Evolutionary conservation across 92 coral and sea anemone genomes (phyloP), one percentile per base, ranked within the genome.

Genomic region (Zoanthus solanderi): DNA sequence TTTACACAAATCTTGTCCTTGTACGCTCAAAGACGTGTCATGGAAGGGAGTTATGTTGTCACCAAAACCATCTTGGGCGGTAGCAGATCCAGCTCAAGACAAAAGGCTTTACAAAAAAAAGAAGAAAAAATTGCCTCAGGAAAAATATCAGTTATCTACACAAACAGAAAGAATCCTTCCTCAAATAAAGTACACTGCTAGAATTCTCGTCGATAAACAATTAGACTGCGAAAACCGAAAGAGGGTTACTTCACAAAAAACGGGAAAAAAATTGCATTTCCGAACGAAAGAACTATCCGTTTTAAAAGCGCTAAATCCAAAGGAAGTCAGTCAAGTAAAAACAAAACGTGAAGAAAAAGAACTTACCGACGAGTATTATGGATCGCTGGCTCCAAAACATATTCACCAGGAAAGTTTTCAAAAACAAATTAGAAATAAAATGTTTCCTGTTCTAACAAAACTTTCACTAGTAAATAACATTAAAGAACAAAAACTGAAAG

Each of bases 1-100:
- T 10, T 44, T 81, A 50, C 85, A 50, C 73, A 29, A 56, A 81
- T 66, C 85, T 18, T 29, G 75, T 66, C 73, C 18, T 16, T n/a
- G 60, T 4, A 63, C 29, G 9, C 69, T 63, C 0, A 65, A 45
- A 46, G 75, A 23, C 13, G 56, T 57, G 65, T 65, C 85, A 50
- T 11, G 10, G 61, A 81, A 66, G 63, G 74, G 30, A 47, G 34
- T 66, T 66, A 65, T 71, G 16, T 66, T 75, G 12, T 13, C 85
- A 30, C 37, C 50, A 46, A 81, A 66, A 63, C 45, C 63, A 23
- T 81, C 85, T 31, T 81, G 58, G 85, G 23, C 17, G 11, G n/a
- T 60, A 81, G 18, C 42, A 81, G n/a, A 29, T 50, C 29, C 44
- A 17, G 69, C 18, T 32, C 42, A 58, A 56, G 69, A 31, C 10